phyloP scores from a whole-genome alignment of 2,113 vertebrate species.

The Silurus meridionalis region DNA sequence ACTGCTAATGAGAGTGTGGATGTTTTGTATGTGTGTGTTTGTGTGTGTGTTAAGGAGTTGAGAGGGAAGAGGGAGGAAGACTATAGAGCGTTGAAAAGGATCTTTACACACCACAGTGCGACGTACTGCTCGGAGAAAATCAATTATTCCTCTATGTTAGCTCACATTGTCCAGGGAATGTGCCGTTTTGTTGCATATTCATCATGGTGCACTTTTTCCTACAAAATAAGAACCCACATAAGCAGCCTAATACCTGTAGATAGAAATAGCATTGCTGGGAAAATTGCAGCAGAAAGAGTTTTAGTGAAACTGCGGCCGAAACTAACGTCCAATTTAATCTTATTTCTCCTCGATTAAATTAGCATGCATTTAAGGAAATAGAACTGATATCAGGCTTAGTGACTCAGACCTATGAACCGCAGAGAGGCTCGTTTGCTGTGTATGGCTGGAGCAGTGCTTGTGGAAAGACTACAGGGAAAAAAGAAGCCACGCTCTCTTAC shows the following conservation, averaged over 20 bases:
- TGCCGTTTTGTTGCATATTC: slow-evolving; percentile 42
- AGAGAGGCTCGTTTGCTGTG: background rate
- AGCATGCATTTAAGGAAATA: background rate
- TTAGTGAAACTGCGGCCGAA: background rate
- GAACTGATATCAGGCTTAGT: slow-evolving; percentile 11
- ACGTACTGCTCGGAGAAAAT: slow-evolving; percentile 12
- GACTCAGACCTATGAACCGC: background rate
- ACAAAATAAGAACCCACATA: slow-evolving; percentile 28
- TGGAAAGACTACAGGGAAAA: background rate
- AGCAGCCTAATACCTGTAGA: slow-evolving; percentile 10
- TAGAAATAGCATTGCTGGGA: slow-evolving; percentile 37
- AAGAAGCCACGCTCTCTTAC: background rate
- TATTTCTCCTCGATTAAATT: slow-evolving; percentile 34
- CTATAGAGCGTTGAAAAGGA: background rate
- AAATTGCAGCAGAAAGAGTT: background rate
- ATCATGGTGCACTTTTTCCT: slow-evolving; percentile 28
- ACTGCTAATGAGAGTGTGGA: slow-evolving; percentile 20
- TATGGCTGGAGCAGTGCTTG: background rate
- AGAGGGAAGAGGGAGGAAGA: background rate
- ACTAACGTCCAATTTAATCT: slow-evolving; percentile 13
- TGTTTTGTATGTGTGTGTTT: background rate
- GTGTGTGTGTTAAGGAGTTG: background rate
- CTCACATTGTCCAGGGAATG: slow-evolving; percentile 55
- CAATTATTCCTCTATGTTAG: slow-evolving; percentile 45
- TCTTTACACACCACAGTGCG: background rate